Conservation (phyloP, 2,888 invertebrate species). For the Dryocosmus kuriphilus region DNA sequence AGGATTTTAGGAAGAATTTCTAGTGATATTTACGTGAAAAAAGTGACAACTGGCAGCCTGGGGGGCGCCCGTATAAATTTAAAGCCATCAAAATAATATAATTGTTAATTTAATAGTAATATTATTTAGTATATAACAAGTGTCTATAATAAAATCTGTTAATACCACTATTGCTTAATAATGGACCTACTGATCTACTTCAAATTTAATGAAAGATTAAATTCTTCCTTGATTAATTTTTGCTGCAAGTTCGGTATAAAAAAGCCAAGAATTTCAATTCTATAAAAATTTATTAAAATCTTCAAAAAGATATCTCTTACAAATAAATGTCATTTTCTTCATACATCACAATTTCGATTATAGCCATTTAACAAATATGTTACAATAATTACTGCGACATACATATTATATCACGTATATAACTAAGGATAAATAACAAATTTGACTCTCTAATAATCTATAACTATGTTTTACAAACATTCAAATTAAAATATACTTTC, state of each 20-base stretch:
- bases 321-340: constrained; percentile 3
- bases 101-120: too few relatives aligned
- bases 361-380: neutral
- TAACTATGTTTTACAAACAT: neutral
- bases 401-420: neutral
- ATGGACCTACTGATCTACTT: too few relatives aligned
- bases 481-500: neutral
- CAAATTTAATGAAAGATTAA: too few relatives aligned
- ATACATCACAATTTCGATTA: neutral
- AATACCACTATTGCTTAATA: too few relatives aligned
- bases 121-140: too few relatives aligned
- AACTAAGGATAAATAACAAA: neutral
- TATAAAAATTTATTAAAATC: neutral
- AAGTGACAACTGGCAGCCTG: too few relatives aligned
- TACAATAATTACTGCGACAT: neutral
- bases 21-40: too few relatives aligned
- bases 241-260: neutral
- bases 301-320: neutral
- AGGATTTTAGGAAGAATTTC: too few relatives aligned
- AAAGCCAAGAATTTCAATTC: neutral
- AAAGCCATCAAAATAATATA: too few relatives aligned
- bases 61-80: too few relatives aligned
- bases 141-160: too few relatives aligned
- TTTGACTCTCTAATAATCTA: neutral
- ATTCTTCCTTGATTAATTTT: neutral